Evolutionary conservation across 2,888 invertebrate species (phyloP), one percentile per base, ranked within the genome.

Genomic region (Megamerina dolium): DNA sequence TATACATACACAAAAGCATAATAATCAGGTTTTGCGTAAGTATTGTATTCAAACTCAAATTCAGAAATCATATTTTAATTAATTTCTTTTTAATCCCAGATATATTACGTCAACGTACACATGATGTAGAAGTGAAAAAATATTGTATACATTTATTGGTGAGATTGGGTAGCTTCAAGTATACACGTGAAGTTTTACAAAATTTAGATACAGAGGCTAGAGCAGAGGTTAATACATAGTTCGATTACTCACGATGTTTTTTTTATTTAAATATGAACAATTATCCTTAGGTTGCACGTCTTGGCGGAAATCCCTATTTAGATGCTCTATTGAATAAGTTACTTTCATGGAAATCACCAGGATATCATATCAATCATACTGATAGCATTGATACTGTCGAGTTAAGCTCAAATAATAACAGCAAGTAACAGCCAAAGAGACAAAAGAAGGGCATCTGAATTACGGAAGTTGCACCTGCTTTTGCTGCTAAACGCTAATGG

Each of bases 131-230:
- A 65, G 89, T 97, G 49, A 97, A 97, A 74, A 82, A 84, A 48
- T 94, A 94, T 70, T 95, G 95, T 70, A 86, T 96, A 36, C 80
- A 82, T 20, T 73, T 92, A 44, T 67, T 97, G 56, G 87, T 92
- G 61, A 82, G 85, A 56, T 79, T 82, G 58, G 95, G 95, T 52
- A 92, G 94, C 57, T 92, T 97, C 70, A 78, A 81, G 37, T 90
- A 95, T 67, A 93, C 94, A 2, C 76, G 83, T 47, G 73, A 80
- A 52, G 84, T 82, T n/a, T 74, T 96, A 17, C 73, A 78, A 20
- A 75, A 81, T 17, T 74, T 95, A 14, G 86, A 89, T 61, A 68
- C 72, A 5, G 81, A 86, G 56, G 89, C 89, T 0, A 74, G 85
- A 41, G 75, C 76, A 21, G 91, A 92, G 78, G 83, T 91, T 49